Evolutionary conservation across 1,140 invertebrate genomes (phyloP), one percentile per base, ranked within the genome.

Genomic region (Aphaenogaster ashmeadi): DNA sequence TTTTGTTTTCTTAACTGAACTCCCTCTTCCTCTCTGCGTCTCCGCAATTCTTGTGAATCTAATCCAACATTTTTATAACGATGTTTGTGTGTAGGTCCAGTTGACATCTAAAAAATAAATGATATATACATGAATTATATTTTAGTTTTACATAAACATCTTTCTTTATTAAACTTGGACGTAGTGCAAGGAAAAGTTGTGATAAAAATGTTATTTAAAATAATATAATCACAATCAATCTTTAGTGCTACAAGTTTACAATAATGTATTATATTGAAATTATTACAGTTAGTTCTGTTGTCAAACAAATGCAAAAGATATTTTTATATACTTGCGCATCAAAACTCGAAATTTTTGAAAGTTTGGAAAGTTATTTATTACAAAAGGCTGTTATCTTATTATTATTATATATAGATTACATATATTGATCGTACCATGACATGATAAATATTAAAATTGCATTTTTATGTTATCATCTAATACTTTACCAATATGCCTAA

Each of bases 1-100:
- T 99, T 99, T 92, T 99, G 98, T 96, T 99, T 99, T 38, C 99
- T 95, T 50, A 99, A 96, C 93, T 99, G 99, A 38, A 99, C 98
- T 50, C 99, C 99, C 96, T 99, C 99, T 94, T 99, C 99, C 96
- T 99, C 99, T 81, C 99, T 96, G 67, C 99, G 96, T 77, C 99
- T 97, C 36, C 99, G 96, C 83, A 99, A 95, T 95, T 99, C 99
- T 92, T 99, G 97, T 15, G 98, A 98, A 95, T 99, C 99, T 88
- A 99, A 95, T 5, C 97, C 98, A 88, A 97, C 96, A 96, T 99
- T 99, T 97, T 99, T 99, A 95, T 99, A 99, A 86, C 98, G 97
- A 95, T 99, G 98, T 93, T 99, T 98, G 95, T 99, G 98, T 93
- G 97, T 96, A 87, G 96, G 96, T 86, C 96, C 96, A 88, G 89